Percentiles rank a stretch among this genome's conserved stretches.
Evolutionary conservation across 2,888 invertebrate species (phyloP).

Genomic region (Cheilosia variabilis): DNA sequence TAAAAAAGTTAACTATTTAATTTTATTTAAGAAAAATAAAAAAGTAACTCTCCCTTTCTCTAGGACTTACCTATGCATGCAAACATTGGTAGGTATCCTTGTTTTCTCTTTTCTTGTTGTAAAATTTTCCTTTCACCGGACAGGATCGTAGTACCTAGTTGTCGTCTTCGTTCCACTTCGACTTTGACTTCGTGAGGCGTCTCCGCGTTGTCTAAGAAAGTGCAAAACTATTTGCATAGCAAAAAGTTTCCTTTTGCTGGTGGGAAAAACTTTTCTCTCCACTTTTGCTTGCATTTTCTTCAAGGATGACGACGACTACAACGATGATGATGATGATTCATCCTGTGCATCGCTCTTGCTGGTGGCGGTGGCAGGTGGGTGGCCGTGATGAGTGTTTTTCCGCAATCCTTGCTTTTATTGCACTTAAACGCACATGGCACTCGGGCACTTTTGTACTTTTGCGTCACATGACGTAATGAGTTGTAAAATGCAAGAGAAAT

Average conservation of each 20-base stretch:
- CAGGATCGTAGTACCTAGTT: constrained; percentile 57
- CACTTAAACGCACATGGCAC: constrained; percentile 69
- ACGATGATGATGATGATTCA: constrained; percentile 59
- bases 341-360: constrained; percentile 17
- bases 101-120: constrained; percentile 42
- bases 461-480: constrained; percentile 67
- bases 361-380: background rate
- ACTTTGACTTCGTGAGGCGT: constrained; percentile 45
- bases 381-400: constrained; percentile 15
- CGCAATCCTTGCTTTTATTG: constrained; percentile 14
- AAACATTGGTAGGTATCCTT: constrained; percentile 17
- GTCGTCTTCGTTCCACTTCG: constrained; percentile 38
- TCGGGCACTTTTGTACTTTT: constrained; percentile 36
- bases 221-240: constrained; percentile 70
- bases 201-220: constrained; percentile 74
- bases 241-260: constrained; percentile 38
- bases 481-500: constrained; percentile 46
- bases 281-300: constrained; percentile 66
- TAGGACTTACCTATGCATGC: background rate
- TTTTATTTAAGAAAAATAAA: constrained; percentile 37
- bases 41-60: constrained; percentile 59
- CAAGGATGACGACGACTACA: constrained; percentile 57
- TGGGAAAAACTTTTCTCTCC: constrained; percentile 47
- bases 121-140: constrained; percentile 69
- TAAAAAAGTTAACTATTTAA: constrained; percentile 25